Evolutionary conservation across 2,113 vertebrate genomes (phyloP).

Genomic region (Xerus inauris): DNA sequence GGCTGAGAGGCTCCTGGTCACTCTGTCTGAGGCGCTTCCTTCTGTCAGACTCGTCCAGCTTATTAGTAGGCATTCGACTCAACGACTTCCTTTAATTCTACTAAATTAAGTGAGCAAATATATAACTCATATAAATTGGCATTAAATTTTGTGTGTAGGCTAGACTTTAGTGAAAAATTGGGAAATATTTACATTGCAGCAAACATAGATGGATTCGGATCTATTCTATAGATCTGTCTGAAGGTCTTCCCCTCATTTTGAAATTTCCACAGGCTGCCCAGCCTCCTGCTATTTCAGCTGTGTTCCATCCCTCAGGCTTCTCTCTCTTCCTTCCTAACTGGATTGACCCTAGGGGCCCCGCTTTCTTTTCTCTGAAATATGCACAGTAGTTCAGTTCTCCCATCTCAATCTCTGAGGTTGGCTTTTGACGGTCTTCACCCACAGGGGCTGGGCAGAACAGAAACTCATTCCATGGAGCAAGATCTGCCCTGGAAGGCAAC

Average conservation of each 20-base stretch:
- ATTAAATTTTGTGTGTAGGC: background rate
- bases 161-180: background rate
- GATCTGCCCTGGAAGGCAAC: background rate
- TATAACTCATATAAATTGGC: background rate
- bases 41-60: background rate
- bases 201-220: background rate
- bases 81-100: background rate
- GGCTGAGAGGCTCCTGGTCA: background rate
- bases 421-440: background rate
- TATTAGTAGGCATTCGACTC: background rate
- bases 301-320: background rate
- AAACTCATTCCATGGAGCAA: background rate
- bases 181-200: background rate
- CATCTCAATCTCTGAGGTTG: background rate
- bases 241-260: background rate
- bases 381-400: background rate
- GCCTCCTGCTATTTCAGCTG: background rate
- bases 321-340: background rate
- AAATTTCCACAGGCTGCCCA: background rate
- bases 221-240: background rate
- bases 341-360: background rate
- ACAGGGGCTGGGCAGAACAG: background rate
- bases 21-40: background rate
- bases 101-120: background rate
- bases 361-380: background rate